Base-by-base conservation (phyloP, 1,140 invertebrate genomes). In the Cheumatopsyche charites region DNA sequence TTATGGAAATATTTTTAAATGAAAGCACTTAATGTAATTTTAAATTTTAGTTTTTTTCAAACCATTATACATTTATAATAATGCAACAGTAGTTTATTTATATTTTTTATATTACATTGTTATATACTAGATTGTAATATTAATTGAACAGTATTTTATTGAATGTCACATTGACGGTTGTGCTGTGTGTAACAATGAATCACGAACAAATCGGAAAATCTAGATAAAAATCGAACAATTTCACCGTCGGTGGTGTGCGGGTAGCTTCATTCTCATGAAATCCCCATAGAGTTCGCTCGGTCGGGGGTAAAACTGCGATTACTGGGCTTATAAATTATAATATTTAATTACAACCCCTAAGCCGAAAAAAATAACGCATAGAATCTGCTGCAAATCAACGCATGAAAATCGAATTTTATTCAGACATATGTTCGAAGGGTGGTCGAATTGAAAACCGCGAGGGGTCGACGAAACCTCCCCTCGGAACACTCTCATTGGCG, bases 371-470 rank as follows among this genome's bases (percentile, higher is more conserved):
- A 2, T 3, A 13, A 13, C 43, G 43, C 3, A 47, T 13, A 47
- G 43, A 47, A 47, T n/a, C 43, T 12, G 11, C 15, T 15, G 43
- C 11, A 13, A 47, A 47, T 47, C 15, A 47, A 47, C 11, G 3
- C 43, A 9, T 36, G 43, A 47, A 47, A 47, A 47, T 47, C 15
- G 12, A 36, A 47, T 47, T 12, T 47, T 3, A 47, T 13, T 13
- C 43, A 13, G 43, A 47, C 43, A 47, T 47, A 47, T 47, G 43
- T 47, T 47, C 11, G 43, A 23, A 55, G 47, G 41, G 47, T 19
- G 47, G 66, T 68, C 21, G 66, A 68, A 68, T 68, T 13, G 47
- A 23, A 68, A 68, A 68, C 66, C 47, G 47, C 66, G 23, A 36
- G 29, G 66, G 66, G 66, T 68, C 66, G 23, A 29, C 11, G 5